Evolutionary conservation across 2,888 invertebrate species (phyloP).

Genomic region (Acleris holmiana): DNA sequence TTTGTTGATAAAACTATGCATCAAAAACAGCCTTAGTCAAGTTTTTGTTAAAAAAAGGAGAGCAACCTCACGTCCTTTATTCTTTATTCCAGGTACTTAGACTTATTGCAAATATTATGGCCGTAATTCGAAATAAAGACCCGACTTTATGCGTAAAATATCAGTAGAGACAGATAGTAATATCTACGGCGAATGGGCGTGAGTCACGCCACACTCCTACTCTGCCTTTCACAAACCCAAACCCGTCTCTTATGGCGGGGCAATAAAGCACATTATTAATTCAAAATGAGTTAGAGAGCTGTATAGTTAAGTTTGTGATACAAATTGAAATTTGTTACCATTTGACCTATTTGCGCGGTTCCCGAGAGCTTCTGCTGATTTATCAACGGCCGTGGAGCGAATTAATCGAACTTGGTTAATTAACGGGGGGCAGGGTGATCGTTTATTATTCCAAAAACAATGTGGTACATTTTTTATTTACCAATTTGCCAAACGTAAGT

Average conservation of each 20-base stretch:
- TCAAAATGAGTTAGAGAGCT: not conserved
- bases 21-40: too few species aligned
- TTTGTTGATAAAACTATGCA: too few species aligned
- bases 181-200: conserved; percentile 18
- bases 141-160: conserved; percentile 29
- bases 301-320: conserved; percentile 2
- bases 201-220: conserved; percentile 28
- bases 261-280: conserved; percentile 1
- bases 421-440: too few species aligned
- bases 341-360: conserved; percentile 34
- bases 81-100: too few species aligned
- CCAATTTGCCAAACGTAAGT: too few species aligned
- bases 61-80: too few species aligned
- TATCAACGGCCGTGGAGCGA: too few species aligned
- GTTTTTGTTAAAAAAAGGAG: not conserved
- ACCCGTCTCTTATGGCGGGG: not conserved
- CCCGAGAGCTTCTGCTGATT: conserved; percentile 33
- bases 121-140: conserved; percentile 17
- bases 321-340: conserved; percentile 35
- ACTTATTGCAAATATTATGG: conserved; percentile 11
- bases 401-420: conserved; percentile 14
- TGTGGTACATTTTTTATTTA: too few species aligned
- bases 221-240: not conserved
- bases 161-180: conserved; percentile 13
- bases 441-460: too few species aligned